These are phyloP conservation scores for Bradypus variegatus DNA, from an alignment of 2,797 vertebrate genomes.

Conservation along the genomic window DNA sequence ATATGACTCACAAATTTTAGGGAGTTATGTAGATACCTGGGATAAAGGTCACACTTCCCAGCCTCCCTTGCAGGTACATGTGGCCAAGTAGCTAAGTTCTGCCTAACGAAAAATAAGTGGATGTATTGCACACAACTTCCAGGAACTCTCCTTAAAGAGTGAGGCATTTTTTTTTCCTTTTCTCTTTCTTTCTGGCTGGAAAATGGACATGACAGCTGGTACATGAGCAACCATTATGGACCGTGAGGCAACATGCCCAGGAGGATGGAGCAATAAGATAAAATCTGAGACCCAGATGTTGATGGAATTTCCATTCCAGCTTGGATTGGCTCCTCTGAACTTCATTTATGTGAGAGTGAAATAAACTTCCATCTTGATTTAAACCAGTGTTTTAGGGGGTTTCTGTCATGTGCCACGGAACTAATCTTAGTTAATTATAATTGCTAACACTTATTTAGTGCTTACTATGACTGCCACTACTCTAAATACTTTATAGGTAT, in stretches of 20 bases:
- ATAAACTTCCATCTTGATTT: neutral
- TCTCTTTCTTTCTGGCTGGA: neutral
- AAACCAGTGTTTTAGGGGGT: neutral
- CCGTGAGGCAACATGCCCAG: neutral
- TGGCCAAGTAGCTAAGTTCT: neutral
- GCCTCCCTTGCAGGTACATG: neutral
- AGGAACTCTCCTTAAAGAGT: constrained; percentile 14
- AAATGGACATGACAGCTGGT: neutral
- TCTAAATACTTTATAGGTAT: neutral
- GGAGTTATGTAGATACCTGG: neutral
- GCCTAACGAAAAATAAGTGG: neutral
- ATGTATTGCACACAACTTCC: neutral
- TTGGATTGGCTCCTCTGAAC: neutral
- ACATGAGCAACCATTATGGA: neutral
- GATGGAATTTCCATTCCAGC: neutral
- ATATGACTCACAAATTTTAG: neutral
- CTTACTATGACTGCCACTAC: neutral
- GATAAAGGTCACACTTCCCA: neutral
- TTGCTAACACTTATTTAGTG: neutral
- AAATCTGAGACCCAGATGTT: neutral
- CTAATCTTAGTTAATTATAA: neutral
- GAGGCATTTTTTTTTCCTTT: neutral
- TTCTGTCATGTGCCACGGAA: neutral
- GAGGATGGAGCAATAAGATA: neutral
- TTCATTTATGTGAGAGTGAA: neutral